These are phyloP conservation scores for Rhinogobio ventralis DNA, from an alignment of 2,797 vertebrate genomes.

Conservation along the genomic window DNA sequence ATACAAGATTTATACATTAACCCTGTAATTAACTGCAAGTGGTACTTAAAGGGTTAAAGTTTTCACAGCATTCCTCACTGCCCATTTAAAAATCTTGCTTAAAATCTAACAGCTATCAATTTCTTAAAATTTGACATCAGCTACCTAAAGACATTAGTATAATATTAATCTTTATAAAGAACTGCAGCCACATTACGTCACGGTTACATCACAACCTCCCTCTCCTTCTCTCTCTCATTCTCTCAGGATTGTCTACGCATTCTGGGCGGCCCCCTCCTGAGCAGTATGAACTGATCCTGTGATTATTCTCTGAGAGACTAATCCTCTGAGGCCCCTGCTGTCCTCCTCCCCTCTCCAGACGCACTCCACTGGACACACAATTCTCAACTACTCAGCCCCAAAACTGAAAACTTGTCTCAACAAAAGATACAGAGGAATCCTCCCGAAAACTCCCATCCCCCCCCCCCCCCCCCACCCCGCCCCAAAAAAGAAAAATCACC, in stretches of 20 bases:
- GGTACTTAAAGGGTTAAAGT: not conserved
- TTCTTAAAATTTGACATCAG: not conserved
- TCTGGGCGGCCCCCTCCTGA: constrained; percentile 76
- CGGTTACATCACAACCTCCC: constrained; percentile 29
- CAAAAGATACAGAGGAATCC: constrained; percentile 73
- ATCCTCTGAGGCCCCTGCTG: constrained; percentile 75
- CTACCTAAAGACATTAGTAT: not conserved
- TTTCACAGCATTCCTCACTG: not conserved
- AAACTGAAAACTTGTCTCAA: constrained; percentile 82
- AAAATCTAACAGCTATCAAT: not conserved
- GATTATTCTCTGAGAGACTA: constrained; percentile 82
- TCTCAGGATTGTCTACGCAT: constrained; percentile 69
- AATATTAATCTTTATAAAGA: constrained; percentile 53
- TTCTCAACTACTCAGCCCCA: constrained; percentile 77
- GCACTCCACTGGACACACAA: constrained; percentile 82
- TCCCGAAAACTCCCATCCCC: constrained; percentile 30
- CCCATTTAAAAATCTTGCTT: not conserved
- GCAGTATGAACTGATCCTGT: constrained; percentile 80
- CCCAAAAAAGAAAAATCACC: constrained; percentile 64
- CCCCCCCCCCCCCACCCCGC: not conserved
- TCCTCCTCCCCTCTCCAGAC: constrained; percentile 69
- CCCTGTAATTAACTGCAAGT: not conserved
- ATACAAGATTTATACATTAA: not conserved
- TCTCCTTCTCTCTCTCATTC: constrained; percentile 49
- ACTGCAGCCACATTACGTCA: constrained; percentile 58